Percentiles rank a stretch among this genome's conserved stretches.
Conservation (phyloP, 2,797 vertebrate genomes). For the Bucorvus abyssinicus region DNA sequence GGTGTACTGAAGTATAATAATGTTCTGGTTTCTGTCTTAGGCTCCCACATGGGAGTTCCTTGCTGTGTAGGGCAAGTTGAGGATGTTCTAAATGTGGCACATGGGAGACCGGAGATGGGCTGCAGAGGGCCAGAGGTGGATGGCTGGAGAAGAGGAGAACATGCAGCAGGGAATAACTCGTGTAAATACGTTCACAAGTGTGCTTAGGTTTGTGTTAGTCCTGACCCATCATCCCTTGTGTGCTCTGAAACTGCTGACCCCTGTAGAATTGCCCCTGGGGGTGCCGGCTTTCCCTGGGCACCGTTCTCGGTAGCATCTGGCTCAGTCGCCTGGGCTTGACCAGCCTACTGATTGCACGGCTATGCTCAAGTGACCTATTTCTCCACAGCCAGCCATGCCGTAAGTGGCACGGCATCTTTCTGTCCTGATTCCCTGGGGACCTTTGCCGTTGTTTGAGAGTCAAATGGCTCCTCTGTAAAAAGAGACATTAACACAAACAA, state of each 20-base stretch:
- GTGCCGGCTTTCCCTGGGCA: background rate
- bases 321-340: background rate
- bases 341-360: background rate
- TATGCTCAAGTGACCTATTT: background rate
- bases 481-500: background rate
- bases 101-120: background rate
- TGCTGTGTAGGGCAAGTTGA: background rate
- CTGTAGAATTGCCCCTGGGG: background rate
- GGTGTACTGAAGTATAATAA: background rate
- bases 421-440: background rate
- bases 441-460: background rate
- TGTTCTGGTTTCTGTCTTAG: background rate
- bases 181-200: background rate
- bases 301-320: background rate
- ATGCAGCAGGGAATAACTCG: background rate
- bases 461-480: background rate
- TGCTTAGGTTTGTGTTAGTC: background rate
- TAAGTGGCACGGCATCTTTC: constrained; percentile 1
- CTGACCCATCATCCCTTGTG: background rate
- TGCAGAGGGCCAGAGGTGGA: background rate
- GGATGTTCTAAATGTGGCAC: background rate
- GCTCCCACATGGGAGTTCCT: background rate
- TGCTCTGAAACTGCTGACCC: background rate
- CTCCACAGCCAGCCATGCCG: background rate
- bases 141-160: background rate